Evolutionary conservation across 1,140 invertebrate genomes (phyloP), one percentile per base, ranked within the genome.

Genomic region (Adelges cooleyi): DNA sequence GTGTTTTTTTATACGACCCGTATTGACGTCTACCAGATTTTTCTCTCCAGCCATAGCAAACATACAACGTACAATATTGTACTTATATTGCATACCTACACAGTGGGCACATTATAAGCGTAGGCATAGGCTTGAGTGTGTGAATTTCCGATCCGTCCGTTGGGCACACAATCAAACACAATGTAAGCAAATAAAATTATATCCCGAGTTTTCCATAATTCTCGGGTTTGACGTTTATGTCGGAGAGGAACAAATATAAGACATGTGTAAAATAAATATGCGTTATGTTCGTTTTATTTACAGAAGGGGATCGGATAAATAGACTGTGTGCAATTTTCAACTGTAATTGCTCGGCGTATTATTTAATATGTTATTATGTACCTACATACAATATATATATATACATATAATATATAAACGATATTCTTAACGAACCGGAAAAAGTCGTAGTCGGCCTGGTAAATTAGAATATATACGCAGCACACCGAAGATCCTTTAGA

Each of bases 1-100:
- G n/a, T n/a, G n/a, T n/a, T 6, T 33, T 6, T 46, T 48, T 59
- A 59, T 59, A 59, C 54, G 54, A 59, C 54, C 54, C 40, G 40
- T 59, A 59, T 59, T 59, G 54, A 59, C 54, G 54, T 59, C 54
- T 56, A 42, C 44, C 23, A 18, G 54, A n/a, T 59, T 59, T 59
- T 46, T 59, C 54, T 59, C 40, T 59, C 15, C 40, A 2, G 18
- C 54, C 38, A n/a, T n/a, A n/a, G n/a, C 54, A 56, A 29, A 42
- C 13, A 18, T n/a, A 18, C 4, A 1, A 42, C 15, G n/a, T 11
- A 36, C 13, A 36, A 6, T 13, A 15, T 36, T 18, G 20, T n/a
- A 9, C 13, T 10, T 29, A 1, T 50, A 44, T 25, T 27, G 29
- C 29, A 27, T n/a, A n/a, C n/a, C n/a, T n/a, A n/a, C n/a, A n/a